Conservation (phyloP, 2,113 vertebrate species). For the Helogale parvula region DNA sequence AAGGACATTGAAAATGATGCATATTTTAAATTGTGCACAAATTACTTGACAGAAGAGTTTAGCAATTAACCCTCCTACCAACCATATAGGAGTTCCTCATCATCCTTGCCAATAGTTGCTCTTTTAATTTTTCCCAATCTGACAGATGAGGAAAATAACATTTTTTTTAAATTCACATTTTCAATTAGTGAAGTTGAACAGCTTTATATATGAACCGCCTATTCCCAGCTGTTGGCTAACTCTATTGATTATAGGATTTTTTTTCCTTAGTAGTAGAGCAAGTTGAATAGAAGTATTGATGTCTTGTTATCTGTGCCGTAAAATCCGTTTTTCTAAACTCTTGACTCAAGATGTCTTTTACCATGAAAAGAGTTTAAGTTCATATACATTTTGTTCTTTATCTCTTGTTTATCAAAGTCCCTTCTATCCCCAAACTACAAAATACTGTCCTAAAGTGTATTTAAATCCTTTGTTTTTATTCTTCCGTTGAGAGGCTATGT, state of each 20-base stretch:
- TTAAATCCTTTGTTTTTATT: background rate
- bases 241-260: background rate
- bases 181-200: background rate
- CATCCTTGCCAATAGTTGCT: background rate
- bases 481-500: background rate
- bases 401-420: too few species aligned
- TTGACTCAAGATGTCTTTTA: too few species aligned
- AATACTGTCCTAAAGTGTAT: too few species aligned
- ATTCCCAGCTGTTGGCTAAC: background rate
- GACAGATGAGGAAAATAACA: background rate
- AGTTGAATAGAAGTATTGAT: too few species aligned
- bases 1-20: background rate
- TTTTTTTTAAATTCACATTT: background rate
- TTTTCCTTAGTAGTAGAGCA: too few species aligned
- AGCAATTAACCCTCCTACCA: background rate
- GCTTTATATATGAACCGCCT: background rate
- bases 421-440: too few species aligned
- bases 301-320: too few species aligned
- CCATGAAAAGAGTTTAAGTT: too few species aligned
- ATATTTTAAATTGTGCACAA: background rate
- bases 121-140: background rate
- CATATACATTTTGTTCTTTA: too few species aligned
- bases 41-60: background rate
- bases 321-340: too few species aligned
- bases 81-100: background rate